A percentile compares a stretch with the other conserved stretches of the same genome.
Conservation (phyloP, 2,888 invertebrate species). For the Celastrina argiolus region DNA sequence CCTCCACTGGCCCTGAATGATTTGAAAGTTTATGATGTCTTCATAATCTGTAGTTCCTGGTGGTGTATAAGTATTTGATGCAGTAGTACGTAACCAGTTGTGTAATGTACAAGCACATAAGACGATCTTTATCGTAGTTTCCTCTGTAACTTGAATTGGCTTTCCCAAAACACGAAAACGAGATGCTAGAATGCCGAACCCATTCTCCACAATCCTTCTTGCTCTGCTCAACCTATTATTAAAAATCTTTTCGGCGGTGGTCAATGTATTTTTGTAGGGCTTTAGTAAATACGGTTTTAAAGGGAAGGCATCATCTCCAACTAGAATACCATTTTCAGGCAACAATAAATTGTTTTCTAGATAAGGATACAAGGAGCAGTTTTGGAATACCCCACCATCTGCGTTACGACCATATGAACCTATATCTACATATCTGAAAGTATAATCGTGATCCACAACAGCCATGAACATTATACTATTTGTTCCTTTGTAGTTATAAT, state of each 20-base stretch:
- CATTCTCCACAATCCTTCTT: constrained; percentile 37
- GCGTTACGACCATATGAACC: constrained; percentile 38
- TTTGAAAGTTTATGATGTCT: too few species aligned
- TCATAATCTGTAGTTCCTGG: too few species aligned
- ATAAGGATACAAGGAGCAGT: constrained; percentile 23
- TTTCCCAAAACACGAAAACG: too few species aligned
- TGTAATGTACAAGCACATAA: too few species aligned
- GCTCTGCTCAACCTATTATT: constrained; percentile 38
- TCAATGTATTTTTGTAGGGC: constrained; percentile 33
- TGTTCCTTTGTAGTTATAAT: constrained; percentile 17
- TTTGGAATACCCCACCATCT: constrained; percentile 33
- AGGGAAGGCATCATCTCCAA: constrained; percentile 37
- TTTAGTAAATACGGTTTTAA: constrained; percentile 35
- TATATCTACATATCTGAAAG: constrained; percentile 32
- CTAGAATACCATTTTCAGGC: constrained; percentile 33
- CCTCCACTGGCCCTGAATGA: too few species aligned
- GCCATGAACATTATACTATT: constrained; percentile 32
- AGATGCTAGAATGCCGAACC: constrained; percentile 38
- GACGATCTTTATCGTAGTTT: too few species aligned
- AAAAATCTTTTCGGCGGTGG: constrained; percentile 33
- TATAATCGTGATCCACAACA: constrained; percentile 30
- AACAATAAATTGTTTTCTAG: constrained; percentile 25
- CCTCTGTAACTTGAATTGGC: too few species aligned
- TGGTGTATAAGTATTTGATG: too few species aligned
- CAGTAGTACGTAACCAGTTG: too few species aligned